Evolutionary conservation across 2,797 vertebrate species (phyloP).

Genomic region (Semotilus atromaculatus): DNA sequence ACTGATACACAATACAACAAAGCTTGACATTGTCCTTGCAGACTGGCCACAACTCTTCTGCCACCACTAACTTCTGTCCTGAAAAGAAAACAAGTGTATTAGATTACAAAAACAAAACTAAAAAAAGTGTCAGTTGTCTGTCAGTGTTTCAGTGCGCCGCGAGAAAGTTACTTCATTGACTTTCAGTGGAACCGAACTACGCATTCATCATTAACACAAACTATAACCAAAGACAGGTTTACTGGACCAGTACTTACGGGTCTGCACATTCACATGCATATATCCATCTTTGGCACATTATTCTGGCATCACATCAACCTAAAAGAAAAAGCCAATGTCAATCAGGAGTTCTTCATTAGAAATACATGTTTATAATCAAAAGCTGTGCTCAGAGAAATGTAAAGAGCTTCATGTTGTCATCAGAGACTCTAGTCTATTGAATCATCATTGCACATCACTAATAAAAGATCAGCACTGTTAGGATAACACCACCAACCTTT

Average conservation of each 20-base stretch:
- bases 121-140: slow-evolving; percentile 26
- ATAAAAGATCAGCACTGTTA: not conserved
- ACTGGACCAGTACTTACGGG: slow-evolving; percentile 10
- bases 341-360: not conserved
- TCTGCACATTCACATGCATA: not conserved
- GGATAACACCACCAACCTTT: not conserved
- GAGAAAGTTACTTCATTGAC: slow-evolving; percentile 73
- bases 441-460: slow-evolving; percentile 48
- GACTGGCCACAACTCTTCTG: not conserved
- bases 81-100: not conserved
- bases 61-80: not conserved
- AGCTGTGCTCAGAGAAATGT: slow-evolving; percentile 75
- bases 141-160: slow-evolving; percentile 81
- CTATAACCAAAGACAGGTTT: not conserved
- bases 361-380: not conserved
- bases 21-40: not conserved
- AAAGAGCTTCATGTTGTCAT: slow-evolving; percentile 57
- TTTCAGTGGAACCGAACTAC: slow-evolving; percentile 77
- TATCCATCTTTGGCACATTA: not conserved
- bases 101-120: not conserved
- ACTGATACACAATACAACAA: not conserved
- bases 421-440: slow-evolving; percentile 68
- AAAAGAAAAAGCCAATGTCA: slow-evolving; percentile 7
- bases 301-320: not conserved
- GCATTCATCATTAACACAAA: slow-evolving; percentile 76